Base-by-base conservation (phyloP, 1,140 invertebrate genomes). In the Acarapis woodi region DNA sequence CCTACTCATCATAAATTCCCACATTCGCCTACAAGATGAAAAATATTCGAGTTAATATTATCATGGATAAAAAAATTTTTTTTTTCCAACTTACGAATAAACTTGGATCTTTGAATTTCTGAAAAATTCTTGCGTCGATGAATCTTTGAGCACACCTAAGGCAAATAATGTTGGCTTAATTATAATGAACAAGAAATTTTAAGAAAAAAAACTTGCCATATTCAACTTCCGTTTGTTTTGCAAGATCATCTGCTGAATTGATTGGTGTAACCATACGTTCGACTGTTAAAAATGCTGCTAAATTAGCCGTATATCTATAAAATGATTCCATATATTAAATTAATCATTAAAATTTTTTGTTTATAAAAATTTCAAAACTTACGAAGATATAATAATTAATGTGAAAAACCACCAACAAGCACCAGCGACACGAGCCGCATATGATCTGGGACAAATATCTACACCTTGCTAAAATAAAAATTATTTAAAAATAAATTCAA, bases 361-460 rank as follows among this genome's bases (percentile, higher is more conserved):
- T n/a, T n/a, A n/a, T n/a, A n/a, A n/a, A n/a, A n/a, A n/a, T n/a
- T n/a, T n/a, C n/a, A n/a, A 62, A 6, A 62, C 64, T 48, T 65
- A 63, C 2, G 61, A 62, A 19, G 61, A 62, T 32, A 64, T 63
- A 32, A 64, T 58, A 50, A 97, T 94, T 18, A 97, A 64, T 0
- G 87, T 93, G 57, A 97, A 97, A 58, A 96, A 96, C 87, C 88
- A 96, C 88, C 88, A 96, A 1, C 87, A 80, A 34, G 78, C 78
- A 4, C 83, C 82, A 0, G 93, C 82, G 47, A 96, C 83, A 25
- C 88, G 63, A 3, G 85, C 87, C 1, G 78, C 82, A 39, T 85
- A 66, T 2, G 83, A 82, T 49, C 77, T 80, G 32, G 64, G 64
- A 35, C 59, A 56, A 39, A 67, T 60, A 42, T 66, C 64, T 41